Percentiles rank a stretch among this genome's conserved stretches.
phyloP scores from a whole-genome alignment of 35 echinoderm and acorn worm species.

The Patiria miniata region DNA sequence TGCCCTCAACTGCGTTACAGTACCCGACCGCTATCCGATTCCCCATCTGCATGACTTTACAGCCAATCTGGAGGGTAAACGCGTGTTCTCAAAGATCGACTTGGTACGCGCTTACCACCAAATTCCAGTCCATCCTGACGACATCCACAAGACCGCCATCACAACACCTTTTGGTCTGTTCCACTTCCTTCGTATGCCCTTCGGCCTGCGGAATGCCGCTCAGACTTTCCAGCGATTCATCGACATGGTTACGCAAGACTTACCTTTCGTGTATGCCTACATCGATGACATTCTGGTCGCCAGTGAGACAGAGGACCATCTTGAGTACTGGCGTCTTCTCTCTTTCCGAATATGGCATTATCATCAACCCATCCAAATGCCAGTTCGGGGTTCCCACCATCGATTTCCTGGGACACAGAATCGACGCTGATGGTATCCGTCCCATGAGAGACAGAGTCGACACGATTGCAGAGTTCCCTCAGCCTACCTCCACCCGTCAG shows the following conservation, averaged over 20 bases:
- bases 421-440: conserved; percentile 16
- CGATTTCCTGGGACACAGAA: conserved; percentile 39
- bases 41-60: conserved; percentile 51
- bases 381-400: conserved; percentile 30
- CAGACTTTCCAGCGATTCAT: conserved; percentile 51
- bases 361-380: conserved; percentile 51
- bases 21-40: conserved; percentile 44
- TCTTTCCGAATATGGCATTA: conserved; percentile 44
- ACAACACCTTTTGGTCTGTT: conserved; percentile 41
- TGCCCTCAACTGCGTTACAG: background rate
- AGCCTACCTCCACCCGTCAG: conserved; percentile 35
- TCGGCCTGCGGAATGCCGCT: conserved; percentile 44
- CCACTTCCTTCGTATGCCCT: conserved; percentile 38
- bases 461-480: conserved; percentile 41
- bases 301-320: background rate
- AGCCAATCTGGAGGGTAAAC: background rate
- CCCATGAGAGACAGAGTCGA: conserved; percentile 39
- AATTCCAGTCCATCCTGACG: conserved; percentile 27
- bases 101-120: conserved; percentile 48
- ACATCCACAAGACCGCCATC: conserved; percentile 19
- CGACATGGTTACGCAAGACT: conserved; percentile 17
- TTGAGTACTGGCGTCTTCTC: background rate
- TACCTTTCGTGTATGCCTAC: conserved; percentile 38
- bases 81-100: conserved; percentile 12
- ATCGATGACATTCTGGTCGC: conserved; percentile 39